These are phyloP conservation scores for Pungitius pungitius DNA, from an alignment of 2,113 vertebrate species.

Conservation along the genomic window DNA sequence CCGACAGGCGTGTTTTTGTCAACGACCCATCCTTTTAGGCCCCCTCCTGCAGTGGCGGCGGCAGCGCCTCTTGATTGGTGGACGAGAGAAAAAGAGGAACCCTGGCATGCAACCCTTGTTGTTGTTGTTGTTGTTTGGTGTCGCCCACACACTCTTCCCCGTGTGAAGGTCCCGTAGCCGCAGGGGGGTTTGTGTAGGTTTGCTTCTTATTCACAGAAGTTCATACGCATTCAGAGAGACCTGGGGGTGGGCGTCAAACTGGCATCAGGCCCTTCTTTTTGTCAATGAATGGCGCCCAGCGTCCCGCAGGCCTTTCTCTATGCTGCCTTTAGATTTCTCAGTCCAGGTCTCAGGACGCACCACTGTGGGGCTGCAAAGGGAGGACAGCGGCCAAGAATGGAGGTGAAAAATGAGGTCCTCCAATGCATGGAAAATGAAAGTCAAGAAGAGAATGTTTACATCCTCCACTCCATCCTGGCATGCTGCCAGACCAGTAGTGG, in stretches of 20 bases:
- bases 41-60: slow-evolving; percentile 47
- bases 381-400: slow-evolving; percentile 58
- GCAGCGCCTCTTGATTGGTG: slow-evolving; percentile 60
- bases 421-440: slow-evolving; percentile 48
- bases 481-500: slow-evolving; percentile 46
- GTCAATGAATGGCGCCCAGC: slow-evolving; percentile 67
- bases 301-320: slow-evolving; percentile 68
- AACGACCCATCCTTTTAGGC: slow-evolving; percentile 67
- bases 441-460: slow-evolving; percentile 56
- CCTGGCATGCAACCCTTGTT: slow-evolving; percentile 58
- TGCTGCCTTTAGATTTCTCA: slow-evolving; percentile 64
- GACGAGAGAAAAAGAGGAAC: slow-evolving; percentile 53
- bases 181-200: slow-evolving; percentile 79
- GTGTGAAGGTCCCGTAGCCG: slow-evolving; percentile 65
- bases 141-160: slow-evolving; percentile 72
- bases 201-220: slow-evolving; percentile 78
- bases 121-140: slow-evolving; percentile 77
- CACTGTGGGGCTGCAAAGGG: slow-evolving; percentile 49
- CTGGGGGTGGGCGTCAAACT: slow-evolving; percentile 77
- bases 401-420: slow-evolving; percentile 74
- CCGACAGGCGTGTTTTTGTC: slow-evolving; percentile 63
- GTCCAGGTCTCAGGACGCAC: slow-evolving; percentile 51
- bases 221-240: slow-evolving; percentile 81
- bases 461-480: slow-evolving; percentile 43
- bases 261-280: slow-evolving; percentile 65